Evolutionary conservation across 2,113 vertebrate species (phyloP), one percentile per base, ranked within the genome.

Genomic region (Psittacus erithacus): DNA sequence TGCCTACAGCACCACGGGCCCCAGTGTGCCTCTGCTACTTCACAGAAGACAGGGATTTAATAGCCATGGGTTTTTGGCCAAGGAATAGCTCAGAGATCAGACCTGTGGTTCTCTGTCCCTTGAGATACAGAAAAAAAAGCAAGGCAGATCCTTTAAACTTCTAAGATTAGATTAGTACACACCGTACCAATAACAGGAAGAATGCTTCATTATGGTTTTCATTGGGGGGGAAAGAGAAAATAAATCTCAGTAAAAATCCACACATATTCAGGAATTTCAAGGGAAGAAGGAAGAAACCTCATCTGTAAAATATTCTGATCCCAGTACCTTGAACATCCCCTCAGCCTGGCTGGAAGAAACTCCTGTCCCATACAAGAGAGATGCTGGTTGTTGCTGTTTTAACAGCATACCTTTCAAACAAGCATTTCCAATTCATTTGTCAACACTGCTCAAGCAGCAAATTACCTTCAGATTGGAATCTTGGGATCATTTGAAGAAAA

Each of bases 1-100:
- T 15, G 27, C 3, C 31, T n/a, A 24, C 5, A 60, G 7, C 11
- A 24, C 67, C 33, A 6, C 1, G 7, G 6, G 14, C 31, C 38
- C 3, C 43, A 1, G 0, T 8, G n/a, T 1, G 25, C 4, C 19
- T 19, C 47, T 44, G 33, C 17, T 23, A 1, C 17, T 64, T 10
- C 4, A 24, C 1, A 14, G 6, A 22, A 8, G 10, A 60, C 28
- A 39, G 35, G 14, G 57, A 39, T 55, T 87, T 43, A 23, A 62
- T 0, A 49, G 3, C 6, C 33, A 17, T 17, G 4, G n/a, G 55
- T 68, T 76, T 64, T 49, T 13, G 24, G 24, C 31, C 49, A 53
- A 69, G 31, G 62, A 90, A 77, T 47, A 29, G 17, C 27, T 27
- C 25, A 1, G 11, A 62, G 47, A 74, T 70, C 24, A 73, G 70